Evolutionary conservation across 1,140 invertebrate species (phyloP).

Genomic region (Araneus ventricosus): DNA sequence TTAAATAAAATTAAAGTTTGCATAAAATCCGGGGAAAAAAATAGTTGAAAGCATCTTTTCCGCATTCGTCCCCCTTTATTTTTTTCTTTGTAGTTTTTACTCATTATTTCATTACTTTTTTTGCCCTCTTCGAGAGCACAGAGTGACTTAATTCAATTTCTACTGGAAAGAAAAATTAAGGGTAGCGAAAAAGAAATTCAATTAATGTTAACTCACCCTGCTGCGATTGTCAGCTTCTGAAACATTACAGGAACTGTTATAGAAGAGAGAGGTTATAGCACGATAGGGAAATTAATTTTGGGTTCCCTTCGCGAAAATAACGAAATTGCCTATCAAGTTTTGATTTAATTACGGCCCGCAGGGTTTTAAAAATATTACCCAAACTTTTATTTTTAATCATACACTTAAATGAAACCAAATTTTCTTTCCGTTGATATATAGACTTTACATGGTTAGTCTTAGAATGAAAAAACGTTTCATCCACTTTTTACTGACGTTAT

Average conservation of each 20-base stretch:
- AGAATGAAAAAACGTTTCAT: neutral
- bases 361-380: constrained; percentile 64
- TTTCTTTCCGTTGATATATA: neutral
- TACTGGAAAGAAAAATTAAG: constrained; percentile 57
- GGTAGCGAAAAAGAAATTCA: constrained; percentile 57
- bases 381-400: constrained; percentile 38
- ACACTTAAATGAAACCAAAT: constrained; percentile 14
- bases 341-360: constrained; percentile 67
- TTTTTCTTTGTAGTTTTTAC: neutral
- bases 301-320: constrained; percentile 45
- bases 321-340: constrained; percentile 70
- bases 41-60: neutral
- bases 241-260: constrained; percentile 34
- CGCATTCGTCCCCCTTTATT: neutral
- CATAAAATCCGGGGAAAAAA: neutral
- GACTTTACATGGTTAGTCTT: neutral
- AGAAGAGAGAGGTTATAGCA: neutral
- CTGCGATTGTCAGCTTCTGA: constrained; percentile 56
- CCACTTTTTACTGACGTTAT: neutral
- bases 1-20: constrained; percentile 45
- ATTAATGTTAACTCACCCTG: constrained; percentile 70
- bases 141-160: constrained; percentile 67
- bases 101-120: constrained; percentile 46
- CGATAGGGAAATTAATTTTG: constrained; percentile 66
- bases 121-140: neutral